Conservation (phyloP, 1,140 invertebrate genomes). For the Drosophila tropicalis region DNA sequence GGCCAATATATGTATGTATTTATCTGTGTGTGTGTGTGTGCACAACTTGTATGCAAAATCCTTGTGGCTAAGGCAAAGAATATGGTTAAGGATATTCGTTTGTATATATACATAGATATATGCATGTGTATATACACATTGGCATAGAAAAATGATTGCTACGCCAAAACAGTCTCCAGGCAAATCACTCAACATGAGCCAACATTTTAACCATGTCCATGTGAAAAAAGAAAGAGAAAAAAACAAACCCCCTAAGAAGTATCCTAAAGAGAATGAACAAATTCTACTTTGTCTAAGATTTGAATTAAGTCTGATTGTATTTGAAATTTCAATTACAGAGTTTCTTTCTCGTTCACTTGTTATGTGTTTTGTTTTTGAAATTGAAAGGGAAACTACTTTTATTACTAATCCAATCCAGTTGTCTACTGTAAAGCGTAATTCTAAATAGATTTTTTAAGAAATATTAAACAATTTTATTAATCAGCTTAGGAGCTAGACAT, state of each 20-base stretch:
- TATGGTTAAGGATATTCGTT: slow-evolving; percentile 4
- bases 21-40: slow-evolving; percentile 5
- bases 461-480: too few relatives aligned
- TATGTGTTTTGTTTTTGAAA: background rate
- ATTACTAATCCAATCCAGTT: too few relatives aligned
- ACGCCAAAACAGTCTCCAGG: slow-evolving; percentile 22
- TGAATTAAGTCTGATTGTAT: slow-evolving; percentile 4
- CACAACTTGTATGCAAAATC: slow-evolving; percentile 38
- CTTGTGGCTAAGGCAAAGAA: slow-evolving; percentile 9
- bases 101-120: background rate
- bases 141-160: slow-evolving; percentile 14
- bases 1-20: background rate
- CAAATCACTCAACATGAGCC: slow-evolving; percentile 15
- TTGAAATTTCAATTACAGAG: slow-evolving; percentile 1
- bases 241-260: background rate
- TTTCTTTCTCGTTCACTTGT: background rate
- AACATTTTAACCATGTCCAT: slow-evolving; percentile 10
- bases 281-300: slow-evolving; percentile 10
- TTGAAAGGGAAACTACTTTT: background rate
- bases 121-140: background rate
- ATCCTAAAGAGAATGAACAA: background rate
- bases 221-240: background rate
- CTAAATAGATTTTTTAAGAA: too few relatives aligned
- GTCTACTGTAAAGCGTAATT: too few relatives aligned
- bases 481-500: too few relatives aligned